A percentile compares a stretch with the other conserved stretches of the same genome.
Evolutionary conservation across 1,140 invertebrate species (phyloP).

Genomic region (Apis dorsata): DNA sequence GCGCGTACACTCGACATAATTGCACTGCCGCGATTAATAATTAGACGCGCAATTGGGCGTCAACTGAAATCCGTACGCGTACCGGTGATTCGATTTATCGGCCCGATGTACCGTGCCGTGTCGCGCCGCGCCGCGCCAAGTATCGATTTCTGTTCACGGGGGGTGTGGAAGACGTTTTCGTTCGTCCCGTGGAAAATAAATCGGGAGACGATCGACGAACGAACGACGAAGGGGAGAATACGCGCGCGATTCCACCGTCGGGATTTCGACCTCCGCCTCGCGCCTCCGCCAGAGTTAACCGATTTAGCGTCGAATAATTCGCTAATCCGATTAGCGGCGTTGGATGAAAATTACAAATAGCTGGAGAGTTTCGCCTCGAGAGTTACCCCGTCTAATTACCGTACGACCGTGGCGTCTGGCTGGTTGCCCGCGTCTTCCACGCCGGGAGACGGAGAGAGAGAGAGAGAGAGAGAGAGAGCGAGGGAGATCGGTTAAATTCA

Average conservation of each 20-base stretch:
- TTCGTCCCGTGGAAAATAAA: slow-evolving; percentile 35
- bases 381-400: slow-evolving; percentile 60
- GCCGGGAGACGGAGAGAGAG: not conserved
- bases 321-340: slow-evolving; percentile 61
- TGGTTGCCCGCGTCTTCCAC: slow-evolving; percentile 28
- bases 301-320: slow-evolving; percentile 64
- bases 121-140: slow-evolving; percentile 35
- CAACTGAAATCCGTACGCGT: slow-evolving; percentile 59
- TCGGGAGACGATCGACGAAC: not conserved
- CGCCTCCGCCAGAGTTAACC: slow-evolving; percentile 54
- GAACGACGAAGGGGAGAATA: not conserved
- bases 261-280: slow-evolving; percentile 42
- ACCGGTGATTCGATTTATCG: slow-evolving; percentile 77
- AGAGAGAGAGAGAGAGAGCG: no score
- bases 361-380: slow-evolving; percentile 58
- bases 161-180: not conserved
- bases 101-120: slow-evolving; percentile 42
- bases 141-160: slow-evolving; percentile 67
- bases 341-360: slow-evolving; percentile 67
- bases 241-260: slow-evolving; percentile 47
- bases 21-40: slow-evolving; percentile 77
- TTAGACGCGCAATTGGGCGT: slow-evolving; percentile 77
- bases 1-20: slow-evolving; percentile 72
- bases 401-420: slow-evolving; percentile 3
- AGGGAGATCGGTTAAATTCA: slow-evolving; percentile 29